Base-by-base conservation (phyloP, 2,113 vertebrate species). In the Protobothrops flavoviridis region DNA sequence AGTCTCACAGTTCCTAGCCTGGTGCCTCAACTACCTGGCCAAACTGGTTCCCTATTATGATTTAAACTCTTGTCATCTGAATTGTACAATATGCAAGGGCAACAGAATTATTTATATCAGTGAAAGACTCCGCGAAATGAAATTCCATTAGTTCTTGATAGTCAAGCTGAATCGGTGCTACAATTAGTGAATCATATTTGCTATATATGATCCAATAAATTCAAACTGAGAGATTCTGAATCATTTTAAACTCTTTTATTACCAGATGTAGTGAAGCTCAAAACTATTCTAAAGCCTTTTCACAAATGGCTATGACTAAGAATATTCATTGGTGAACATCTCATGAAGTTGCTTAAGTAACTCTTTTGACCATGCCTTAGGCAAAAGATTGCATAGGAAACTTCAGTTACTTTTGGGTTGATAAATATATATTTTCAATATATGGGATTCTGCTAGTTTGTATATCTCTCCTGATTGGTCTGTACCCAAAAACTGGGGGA, bases 401-500 rank as follows among this genome's bases (percentile, higher is more conserved):
- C 17, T 61, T 56, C 61, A 17, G 50, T 26, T 45, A 85, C 26
- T 89, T 85, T 61, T 85, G 12, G 33, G 8, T 24, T n/a, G 55
- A 29, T 61, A 61, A 91, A 89, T 26, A 89, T 89, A 93, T 88
- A 52, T 94, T 94, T 93, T 89, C 52, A 93, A 1, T 87, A 94
- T 93, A 45, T 48, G 92, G 45, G 50, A 87, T 90, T 88, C 17
- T 87, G 26, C 59, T 15, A 85, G 48, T 29, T 61, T 90, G 92
- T 3, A 56, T 21, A 53, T 90, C 89, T 94, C 94, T 45, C 74
- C 69, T 94, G 94, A 92, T 95, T 90, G 87, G 91, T 10, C 81
- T 86, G 43, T 23, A 93, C 81, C 91, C 88, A 95, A 95, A 59
- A 96, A 81, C 33, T 94, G 89, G 89, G 90, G n/a, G 11, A 43